Evolutionary conservation across 1,140 invertebrate species (phyloP), one percentile per base, ranked within the genome.

Genomic region (Philaenus spumarius): DNA sequence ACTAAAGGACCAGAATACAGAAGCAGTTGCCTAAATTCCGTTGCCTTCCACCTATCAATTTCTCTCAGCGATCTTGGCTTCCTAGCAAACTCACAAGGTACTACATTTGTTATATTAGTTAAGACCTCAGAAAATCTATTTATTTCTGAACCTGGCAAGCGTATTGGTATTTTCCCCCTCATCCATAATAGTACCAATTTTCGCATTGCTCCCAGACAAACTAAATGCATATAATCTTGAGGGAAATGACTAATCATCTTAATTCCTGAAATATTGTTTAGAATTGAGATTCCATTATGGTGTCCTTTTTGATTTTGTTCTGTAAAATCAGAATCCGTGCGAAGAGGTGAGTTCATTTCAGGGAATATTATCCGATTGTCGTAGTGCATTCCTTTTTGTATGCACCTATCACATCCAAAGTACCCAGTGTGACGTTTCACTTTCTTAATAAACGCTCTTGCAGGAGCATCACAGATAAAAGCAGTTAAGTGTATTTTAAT

Each of bases 121-220:
- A 68, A 58, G 11, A 9, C 11, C 17, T 20, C 34, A 14, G 57
- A 62, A 3, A 65, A 58, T 17, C 47, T 9, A 24, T 45, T 11
- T n/a, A 56, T 42, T 14, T 24, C n/a, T n/a, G 11, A 15, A 40
- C 12, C 26, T 26, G 35, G n/a, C 19, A 37, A 19, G 9, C 23
- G 51, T 37, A 20, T 15, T 40, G 30, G 58, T 39, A 24, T 4
- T 43, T 17, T 34, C 48, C 45, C n/a, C 40, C 30, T 58, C 23
- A 69, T 65, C 68, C 66, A 71, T 39, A 62, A 57, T 30, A 47
- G 42, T 6, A 75, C 48, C 22, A 75, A 46, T 61, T 68, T 71
- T 65, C 66, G 67, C 46, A 67, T 66, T 5, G 74, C 73, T 6
- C 73, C 73, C 20, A 76, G 47, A 61, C 69, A 62, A 76, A 73